Conservation (phyloP, 2,113 vertebrate genomes). For the Poeciliopsis turrubarensis region DNA sequence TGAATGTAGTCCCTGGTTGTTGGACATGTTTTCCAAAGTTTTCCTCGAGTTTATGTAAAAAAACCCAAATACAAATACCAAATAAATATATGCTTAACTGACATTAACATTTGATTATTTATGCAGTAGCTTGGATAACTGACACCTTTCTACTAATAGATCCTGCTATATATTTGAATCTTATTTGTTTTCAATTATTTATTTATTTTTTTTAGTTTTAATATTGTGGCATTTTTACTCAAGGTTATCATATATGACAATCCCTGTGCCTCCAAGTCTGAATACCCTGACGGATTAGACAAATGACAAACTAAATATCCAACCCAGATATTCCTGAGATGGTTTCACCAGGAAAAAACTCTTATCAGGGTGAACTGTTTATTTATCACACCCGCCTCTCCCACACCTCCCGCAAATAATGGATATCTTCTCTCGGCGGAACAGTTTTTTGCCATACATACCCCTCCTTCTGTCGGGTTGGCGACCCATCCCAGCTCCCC, state of each 20-base stretch:
- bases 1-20: too few relatives aligned
- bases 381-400: constrained; percentile 13
- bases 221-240: too few relatives aligned
- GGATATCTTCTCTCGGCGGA: constrained; percentile 63
- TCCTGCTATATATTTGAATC: too few relatives aligned
- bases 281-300: neutral
- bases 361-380: constrained; percentile 14
- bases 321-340: constrained; percentile 29
- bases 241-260: neutral
- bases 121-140: too few relatives aligned
- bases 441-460: constrained; percentile 81
- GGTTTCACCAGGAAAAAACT: constrained; percentile 24
- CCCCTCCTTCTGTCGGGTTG: constrained; percentile 97
- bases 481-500: constrained; percentile 98
- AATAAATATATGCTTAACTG: too few relatives aligned
- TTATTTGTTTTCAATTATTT: too few relatives aligned
- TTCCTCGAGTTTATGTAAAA: too few relatives aligned
- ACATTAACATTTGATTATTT: too few relatives aligned
- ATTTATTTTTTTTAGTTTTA: too few relatives aligned
- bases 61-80: too few relatives aligned
- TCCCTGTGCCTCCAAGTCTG: neutral
- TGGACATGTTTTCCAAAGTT: too few relatives aligned
- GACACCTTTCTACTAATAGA: too few relatives aligned
- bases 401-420: constrained; percentile 40
- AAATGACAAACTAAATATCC: neutral